phyloP scores from a whole-genome alignment of 2,797 vertebrate genomes.

The Muscicapa striata region DNA sequence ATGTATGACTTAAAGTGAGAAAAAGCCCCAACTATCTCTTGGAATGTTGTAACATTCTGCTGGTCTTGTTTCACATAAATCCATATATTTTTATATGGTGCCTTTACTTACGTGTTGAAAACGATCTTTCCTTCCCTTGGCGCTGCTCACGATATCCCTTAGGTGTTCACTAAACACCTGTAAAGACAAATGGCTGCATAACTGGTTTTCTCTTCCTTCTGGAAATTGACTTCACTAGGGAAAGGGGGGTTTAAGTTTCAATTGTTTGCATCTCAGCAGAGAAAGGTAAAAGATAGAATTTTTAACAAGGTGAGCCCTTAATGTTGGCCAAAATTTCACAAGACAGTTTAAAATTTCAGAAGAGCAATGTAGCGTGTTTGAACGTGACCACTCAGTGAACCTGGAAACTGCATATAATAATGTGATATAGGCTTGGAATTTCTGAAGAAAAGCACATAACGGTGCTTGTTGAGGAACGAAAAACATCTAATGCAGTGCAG shows the following conservation, averaged over 20 bases:
- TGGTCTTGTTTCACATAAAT: slow-evolving; percentile 56
- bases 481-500: slow-evolving; percentile 4
- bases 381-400: not conserved
- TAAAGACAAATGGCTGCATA: slow-evolving; percentile 3
- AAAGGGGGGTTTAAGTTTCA: not conserved
- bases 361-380: not conserved
- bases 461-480: not conserved
- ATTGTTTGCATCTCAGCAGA: not conserved
- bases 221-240: not conserved
- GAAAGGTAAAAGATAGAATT: not conserved
- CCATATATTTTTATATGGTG: not conserved
- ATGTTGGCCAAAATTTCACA: not conserved
- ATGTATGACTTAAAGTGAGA: too few species aligned
- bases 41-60: slow-evolving; percentile 19
- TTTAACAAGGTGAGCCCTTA: not conserved
- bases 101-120: slow-evolving; percentile 22
- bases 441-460: not conserved
- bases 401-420: not conserved
- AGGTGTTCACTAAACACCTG: not conserved
- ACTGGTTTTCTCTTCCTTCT: not conserved
- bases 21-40: not conserved
- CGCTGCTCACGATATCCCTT: slow-evolving; percentile 11
- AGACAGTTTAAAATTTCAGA: not conserved
- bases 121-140: slow-evolving; percentile 17
- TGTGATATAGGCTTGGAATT: slow-evolving; percentile 5